Evolutionary conservation across 1,140 invertebrate species (phyloP), one percentile per base, ranked within the genome.

Genomic region (Bombus difficillimus): DNA sequence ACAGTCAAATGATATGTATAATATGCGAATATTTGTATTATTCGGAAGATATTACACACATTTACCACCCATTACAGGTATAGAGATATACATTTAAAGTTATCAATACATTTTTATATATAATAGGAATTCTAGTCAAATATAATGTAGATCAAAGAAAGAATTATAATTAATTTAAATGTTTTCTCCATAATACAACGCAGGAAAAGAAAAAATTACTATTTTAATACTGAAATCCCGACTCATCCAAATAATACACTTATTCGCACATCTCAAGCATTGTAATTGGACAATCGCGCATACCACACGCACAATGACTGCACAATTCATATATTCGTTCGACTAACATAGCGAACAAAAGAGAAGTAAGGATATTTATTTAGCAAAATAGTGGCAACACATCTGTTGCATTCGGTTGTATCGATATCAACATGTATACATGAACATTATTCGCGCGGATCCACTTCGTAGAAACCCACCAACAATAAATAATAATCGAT

Each of bases 401-500:
- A 2, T 53, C 18, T 53, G 47, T 47, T 9, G 13, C 15, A 71
- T 22, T 53, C 0, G n/a, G 34, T 53, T 77, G 12, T 15, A 83
- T 28, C 3, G 15, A 25, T 41, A n/a, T 28, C 28, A 53, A 76
- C 43, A 32, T 57, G 28, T 37, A 37, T 71, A 41, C n/a, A n/a
- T 28, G 43, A 69, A 47, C 37, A 32, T 47, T 22, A 71, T 77
- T 22, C 37, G 18, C 18, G 47, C 18, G 47, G 28, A 39, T 69
- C n/a, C 22, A 79, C 53, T 34, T 62, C n/a, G 25, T 84, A 84
- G 76, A 59, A 37, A 47, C 4, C 18, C 10, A 47, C 10, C 10
- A 34, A 84, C 12, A 53, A 37, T 18, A 47, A 71, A 15, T 84
- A 57, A 47, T 77, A 83, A 66, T 72, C 76, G 25, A 72, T 34